Base-by-base conservation (phyloP, 2,797 vertebrate genomes). In the Coilia nasus region DNA sequence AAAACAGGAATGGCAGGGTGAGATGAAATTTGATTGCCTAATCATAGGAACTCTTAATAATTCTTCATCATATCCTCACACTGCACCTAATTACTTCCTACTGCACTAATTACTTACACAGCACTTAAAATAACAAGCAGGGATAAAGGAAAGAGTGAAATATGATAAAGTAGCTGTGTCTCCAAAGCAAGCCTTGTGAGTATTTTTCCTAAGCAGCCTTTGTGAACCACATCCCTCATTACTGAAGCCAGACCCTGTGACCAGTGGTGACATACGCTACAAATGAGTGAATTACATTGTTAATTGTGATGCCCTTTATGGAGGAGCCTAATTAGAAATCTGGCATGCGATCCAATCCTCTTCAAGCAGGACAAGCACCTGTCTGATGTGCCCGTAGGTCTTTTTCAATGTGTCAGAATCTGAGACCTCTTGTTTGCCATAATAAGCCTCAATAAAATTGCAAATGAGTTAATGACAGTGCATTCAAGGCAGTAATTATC, bases 271-370 rank as follows among this genome's bases (percentile, higher is more conserved):
- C 23, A 50, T 84, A 75, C 82, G 50, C 83, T 41, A 83, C 84
- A 87, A 90, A 86, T 87, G 80, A 87, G 82, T 81, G 84, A 87
- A 88, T 90, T 82, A 87, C 62, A 82, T 41, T 83, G 85, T 88
- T 88, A 87, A 85, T 82, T 88, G 83, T 81, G 59, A 25, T 64
- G 84, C 82, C 83, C 82, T 86, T 84, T 86, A 81, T 86, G 87
- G 54, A 54, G 47, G 25, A 81, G 71, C 56, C 60, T 88, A 85
- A 89, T 84, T 88, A 83, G 67, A 80, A 71, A 88, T 83, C 81
- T 85, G 85, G 83, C 84, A 86, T 83, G 82, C 81, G 31, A 54
- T 62, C 64, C 82, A 86, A 23, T 28, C 28, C 47, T 44, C 59
- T 5, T 81, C 71, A 83, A 86, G 84, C 82, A 67, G 64, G 64